Percentiles rank a stretch among this genome's conserved stretches.
Conservation (phyloP, 2,797 vertebrate species). For the Choloepus didactylus region DNA sequence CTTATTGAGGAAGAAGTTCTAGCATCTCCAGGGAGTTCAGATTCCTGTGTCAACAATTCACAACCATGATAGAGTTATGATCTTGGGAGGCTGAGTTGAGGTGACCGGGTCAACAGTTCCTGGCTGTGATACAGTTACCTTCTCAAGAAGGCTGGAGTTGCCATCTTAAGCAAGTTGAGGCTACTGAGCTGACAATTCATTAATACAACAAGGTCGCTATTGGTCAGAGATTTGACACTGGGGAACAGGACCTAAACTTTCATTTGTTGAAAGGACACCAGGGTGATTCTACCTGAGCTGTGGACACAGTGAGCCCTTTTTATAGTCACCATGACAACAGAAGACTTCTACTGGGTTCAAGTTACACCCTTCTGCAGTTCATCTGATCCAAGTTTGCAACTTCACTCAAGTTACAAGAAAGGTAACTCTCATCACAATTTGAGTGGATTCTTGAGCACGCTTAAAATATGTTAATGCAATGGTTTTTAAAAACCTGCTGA, state of each 20-base stretch:
- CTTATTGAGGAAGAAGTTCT: conserved; percentile 22
- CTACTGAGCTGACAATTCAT: conserved; percentile 35
- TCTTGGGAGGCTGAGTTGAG: background rate
- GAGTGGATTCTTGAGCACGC: background rate
- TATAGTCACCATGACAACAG: background rate
- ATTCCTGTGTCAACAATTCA: conserved; percentile 73
- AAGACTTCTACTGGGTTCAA: conserved; percentile 38
- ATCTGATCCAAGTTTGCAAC: conserved; percentile 18
- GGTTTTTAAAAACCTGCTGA: background rate
- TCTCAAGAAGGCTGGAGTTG: conserved; percentile 12
- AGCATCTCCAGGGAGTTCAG: conserved; percentile 38
- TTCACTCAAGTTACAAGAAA: conserved; percentile 38
- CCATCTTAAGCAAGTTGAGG: conserved; percentile 47
- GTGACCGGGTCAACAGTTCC: conserved; percentile 40
- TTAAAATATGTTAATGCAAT: background rate
- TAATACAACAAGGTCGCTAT: conserved; percentile 29
- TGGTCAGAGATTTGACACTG: conserved; percentile 27
- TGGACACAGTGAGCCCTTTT: conserved; percentile 28
- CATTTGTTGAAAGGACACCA: background rate
- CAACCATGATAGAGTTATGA: conserved; percentile 36
- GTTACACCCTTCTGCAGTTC: conserved; percentile 61
- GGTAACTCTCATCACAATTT: conserved; percentile 19
- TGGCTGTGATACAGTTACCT: conserved; percentile 6
- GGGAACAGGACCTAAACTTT: background rate
- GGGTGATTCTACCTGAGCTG: conserved; percentile 18